A percentile compares a stretch with the other conserved stretches of the same genome.
Evolutionary conservation across 2,797 vertebrate species (phyloP).

Genomic region (Remorina albescens): DNA sequence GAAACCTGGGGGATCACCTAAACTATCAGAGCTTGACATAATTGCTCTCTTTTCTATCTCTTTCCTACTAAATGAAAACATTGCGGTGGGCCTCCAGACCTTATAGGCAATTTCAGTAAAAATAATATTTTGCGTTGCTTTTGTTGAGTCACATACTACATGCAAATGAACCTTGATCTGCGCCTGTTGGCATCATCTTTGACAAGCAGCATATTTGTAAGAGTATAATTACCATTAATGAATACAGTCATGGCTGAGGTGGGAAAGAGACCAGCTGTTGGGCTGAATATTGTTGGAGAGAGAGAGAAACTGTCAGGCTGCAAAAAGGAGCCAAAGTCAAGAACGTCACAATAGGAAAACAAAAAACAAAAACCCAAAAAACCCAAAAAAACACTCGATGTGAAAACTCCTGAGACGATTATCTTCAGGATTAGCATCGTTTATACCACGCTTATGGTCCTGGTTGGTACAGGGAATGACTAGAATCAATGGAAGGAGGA

Average conservation of each 20-base stretch:
- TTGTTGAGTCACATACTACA: background rate
- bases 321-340: background rate
- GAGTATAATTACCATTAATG: slow-evolving; percentile 28
- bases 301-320: background rate
- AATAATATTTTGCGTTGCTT: slow-evolving; percentile 1
- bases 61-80: slow-evolving; percentile 15
- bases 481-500: slow-evolving; percentile 1
- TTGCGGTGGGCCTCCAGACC: background rate
- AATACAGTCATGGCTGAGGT: background rate
- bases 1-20: no score
- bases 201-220: slow-evolving; percentile 6
- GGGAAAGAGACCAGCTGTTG: background rate
- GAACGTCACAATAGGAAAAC: background rate
- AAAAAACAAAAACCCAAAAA: no score
- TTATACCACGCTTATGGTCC: background rate
- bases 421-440: slow-evolving; percentile 12
- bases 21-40: slow-evolving; percentile 3
- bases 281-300: background rate
- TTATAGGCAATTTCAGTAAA: slow-evolving; percentile 16
- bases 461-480: background rate
- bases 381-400: slow-evolving; percentile 1
- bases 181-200: background rate
- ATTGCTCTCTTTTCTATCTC: background rate
- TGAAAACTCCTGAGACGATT: slow-evolving; percentile 11
- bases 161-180: background rate